Conservation (phyloP, 2,888 invertebrate genomes). For the Malacosoma neustria region DNA sequence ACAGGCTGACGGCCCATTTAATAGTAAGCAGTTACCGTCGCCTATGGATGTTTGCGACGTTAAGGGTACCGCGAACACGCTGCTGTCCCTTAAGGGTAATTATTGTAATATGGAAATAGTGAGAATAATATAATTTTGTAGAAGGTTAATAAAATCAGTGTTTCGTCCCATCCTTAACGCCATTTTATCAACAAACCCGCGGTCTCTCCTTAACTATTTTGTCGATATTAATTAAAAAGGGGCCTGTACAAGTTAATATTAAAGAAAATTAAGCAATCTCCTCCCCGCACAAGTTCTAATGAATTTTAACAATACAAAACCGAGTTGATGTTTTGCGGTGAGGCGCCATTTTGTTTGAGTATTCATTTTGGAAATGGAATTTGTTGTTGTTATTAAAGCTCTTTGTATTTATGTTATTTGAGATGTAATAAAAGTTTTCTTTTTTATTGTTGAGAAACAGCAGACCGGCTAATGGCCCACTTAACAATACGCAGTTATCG, state of each 20-base stretch:
- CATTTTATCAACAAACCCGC: conserved; percentile 52
- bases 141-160: neutral
- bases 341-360: neutral
- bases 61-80: too few species aligned
- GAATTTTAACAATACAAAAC: conserved; percentile 53
- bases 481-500: too few species aligned
- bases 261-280: conserved; percentile 74
- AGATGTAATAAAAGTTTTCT: too few species aligned
- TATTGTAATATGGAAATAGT: too few species aligned
- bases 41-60: too few species aligned
- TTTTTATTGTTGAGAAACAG: too few species aligned
- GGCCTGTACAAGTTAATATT: conserved; percentile 71
- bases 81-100: too few species aligned
- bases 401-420: too few species aligned
- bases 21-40: too few species aligned
- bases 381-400: neutral
- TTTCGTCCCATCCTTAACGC: conserved; percentile 28
- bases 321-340: neutral
- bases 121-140: neutral
- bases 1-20: too few species aligned
- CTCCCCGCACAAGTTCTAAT: conserved; percentile 51
- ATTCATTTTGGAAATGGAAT: neutral
- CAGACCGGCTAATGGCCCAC: too few species aligned
- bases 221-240: conserved; percentile 75
- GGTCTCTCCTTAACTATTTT: conserved; percentile 65